These are phyloP conservation scores for Spondyliosoma cantharus DNA, from an alignment of 2,797 vertebrate species.

Conservation along the genomic window DNA sequence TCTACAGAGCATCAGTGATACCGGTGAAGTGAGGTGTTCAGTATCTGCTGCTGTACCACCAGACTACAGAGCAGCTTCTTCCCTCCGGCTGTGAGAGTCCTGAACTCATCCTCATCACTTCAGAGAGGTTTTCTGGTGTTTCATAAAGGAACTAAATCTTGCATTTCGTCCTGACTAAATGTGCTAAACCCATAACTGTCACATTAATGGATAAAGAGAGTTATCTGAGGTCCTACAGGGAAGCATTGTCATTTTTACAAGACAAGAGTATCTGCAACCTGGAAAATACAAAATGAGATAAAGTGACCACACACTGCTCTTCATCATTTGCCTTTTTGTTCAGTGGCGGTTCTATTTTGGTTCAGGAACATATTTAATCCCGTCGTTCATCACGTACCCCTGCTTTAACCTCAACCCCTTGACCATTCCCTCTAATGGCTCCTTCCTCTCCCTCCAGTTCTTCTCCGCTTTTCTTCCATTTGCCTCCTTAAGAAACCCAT, in stretches of 20 bases:
- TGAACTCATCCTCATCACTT: too few species aligned
- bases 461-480: constrained; percentile 6
- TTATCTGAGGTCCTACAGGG: not conserved
- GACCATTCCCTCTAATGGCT: not conserved
- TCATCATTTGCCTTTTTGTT: not conserved
- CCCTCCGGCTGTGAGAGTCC: too few species aligned
- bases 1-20: too few species aligned
- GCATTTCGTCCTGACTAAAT: not conserved
- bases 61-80: too few species aligned
- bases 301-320: not conserved
- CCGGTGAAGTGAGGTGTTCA: too few species aligned
- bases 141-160: too few species aligned
- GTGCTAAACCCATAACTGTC: not conserved
- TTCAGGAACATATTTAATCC: constrained; percentile 1
- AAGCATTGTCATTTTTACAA: not conserved
- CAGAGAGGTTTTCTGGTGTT: not conserved
- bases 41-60: too few species aligned
- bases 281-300: not conserved
- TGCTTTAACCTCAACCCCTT: not conserved
- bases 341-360: not conserved
- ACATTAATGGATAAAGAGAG: not conserved
- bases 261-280: not conserved
- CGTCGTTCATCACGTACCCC: constrained; percentile 6
- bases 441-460: not conserved
- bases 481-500: constrained; percentile 42